Conservation (phyloP, 2,888 invertebrate genomes). For the Nomada ruficornis region DNA sequence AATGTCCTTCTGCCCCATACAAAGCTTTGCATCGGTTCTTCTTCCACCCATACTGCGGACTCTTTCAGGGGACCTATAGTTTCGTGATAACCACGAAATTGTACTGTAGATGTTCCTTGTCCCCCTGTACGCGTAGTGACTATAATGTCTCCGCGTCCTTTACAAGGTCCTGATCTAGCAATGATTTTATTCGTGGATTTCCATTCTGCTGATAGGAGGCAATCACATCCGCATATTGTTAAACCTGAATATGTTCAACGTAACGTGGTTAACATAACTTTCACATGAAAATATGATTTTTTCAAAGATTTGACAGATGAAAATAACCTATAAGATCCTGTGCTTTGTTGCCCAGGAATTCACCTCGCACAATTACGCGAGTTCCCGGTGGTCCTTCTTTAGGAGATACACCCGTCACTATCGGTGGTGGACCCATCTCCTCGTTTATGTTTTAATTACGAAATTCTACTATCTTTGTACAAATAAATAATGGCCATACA, state of each 20-base stretch:
- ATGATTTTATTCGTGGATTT: constrained; percentile 98
- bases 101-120: constrained; percentile 94
- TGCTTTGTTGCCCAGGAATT: constrained; percentile 94
- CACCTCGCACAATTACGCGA: constrained; percentile 96
- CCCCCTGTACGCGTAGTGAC: constrained; percentile 95
- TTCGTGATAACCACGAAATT: constrained; percentile 94
- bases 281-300: not conserved
- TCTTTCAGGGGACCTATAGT: constrained; percentile 97
- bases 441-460: constrained; percentile 7
- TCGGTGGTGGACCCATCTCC: constrained; percentile 90
- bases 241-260: constrained; percentile 87
- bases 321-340: constrained; percentile 93
- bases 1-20: constrained; percentile 94
- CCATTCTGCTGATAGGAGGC: constrained; percentile 98
- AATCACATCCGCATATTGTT: constrained; percentile 98
- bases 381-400: constrained; percentile 99
- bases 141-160: constrained; percentile 96
- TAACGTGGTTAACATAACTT: not conserved
- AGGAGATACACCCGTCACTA: constrained; percentile 98
- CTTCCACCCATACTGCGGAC: constrained; percentile 99
- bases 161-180: constrained; percentile 96
- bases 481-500: constrained; percentile 26
- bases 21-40: constrained; percentile 92
- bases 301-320: not conserved
- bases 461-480: constrained; percentile 32